Base-by-base conservation (phyloP, 2,888 invertebrate genomes). In the Pelosia muscerda region DNA sequence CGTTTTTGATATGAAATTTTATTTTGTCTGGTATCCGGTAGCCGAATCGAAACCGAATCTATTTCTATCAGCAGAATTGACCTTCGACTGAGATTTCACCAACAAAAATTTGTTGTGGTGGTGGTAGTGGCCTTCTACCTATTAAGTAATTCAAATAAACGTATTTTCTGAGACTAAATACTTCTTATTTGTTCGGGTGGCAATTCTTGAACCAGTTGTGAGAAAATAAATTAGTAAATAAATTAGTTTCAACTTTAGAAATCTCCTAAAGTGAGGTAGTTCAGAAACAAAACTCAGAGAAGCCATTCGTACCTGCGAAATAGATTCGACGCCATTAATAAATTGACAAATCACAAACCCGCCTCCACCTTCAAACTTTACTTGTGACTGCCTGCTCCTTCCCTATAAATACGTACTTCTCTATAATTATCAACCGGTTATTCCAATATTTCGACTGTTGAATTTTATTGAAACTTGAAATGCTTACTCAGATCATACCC, bases 241-340 rank as follows among this genome's bases (percentile, higher is more conserved):
- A 38, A 42, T 42, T 42, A 42, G 42, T 42, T 38, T 49, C n/a
- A 49, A n/a, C 49, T 49, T 49, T n/a, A n/a, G 49, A 49, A 49
- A 19, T 49, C n/a, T n/a, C n/a, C 9, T n/a, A 49, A 49, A 49
- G 19, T 42, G 0, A 19, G 49, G 49, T 9, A 49, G 26, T 15
- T 55, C 25, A 55, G 26, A 55, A 55, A 55, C 55, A 55, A 55
- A 26, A 26, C 9, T 25, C 55, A 1, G 26, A 25, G 25, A 55
- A 23, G 55, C 26, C 55, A 23, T 55, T 55, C 65, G 66, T 56
- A 56, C 60, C 63, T 66, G 61, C 70, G 26, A 73, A 68, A 73
- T 73, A 65, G 68, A 54, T 28, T 58, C n/a, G 26, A n/a, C 49
- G 49, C 49, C n/a, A 49, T 49, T 49, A 49, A 49, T 23, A 55